A percentile compares a stretch with the other conserved stretches of the same genome.
Conservation (phyloP, 2,888 invertebrate genomes). For the Linnaemya tessellans region DNA sequence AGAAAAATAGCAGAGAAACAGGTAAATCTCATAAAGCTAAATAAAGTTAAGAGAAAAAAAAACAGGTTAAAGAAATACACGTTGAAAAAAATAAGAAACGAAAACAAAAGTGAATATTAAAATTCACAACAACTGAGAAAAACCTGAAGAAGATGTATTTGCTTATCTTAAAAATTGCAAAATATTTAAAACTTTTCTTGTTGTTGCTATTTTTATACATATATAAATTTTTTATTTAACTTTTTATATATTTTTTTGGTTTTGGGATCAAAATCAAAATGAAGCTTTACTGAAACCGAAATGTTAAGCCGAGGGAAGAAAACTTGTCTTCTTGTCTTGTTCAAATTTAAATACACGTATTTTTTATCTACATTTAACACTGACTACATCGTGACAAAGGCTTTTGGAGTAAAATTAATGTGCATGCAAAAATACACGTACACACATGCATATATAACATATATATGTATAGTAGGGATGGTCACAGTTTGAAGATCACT, state of each 20-base stretch:
- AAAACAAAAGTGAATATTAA: slow-evolving; percentile 46
- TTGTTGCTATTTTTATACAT: slow-evolving; percentile 13
- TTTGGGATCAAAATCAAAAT: slow-evolving; percentile 5
- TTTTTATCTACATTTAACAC: slow-evolving; percentile 26
- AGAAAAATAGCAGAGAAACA: slow-evolving; percentile 34
- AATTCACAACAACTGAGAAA: slow-evolving; percentile 34
- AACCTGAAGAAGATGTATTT: slow-evolving; percentile 51
- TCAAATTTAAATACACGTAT: slow-evolving; percentile 12
- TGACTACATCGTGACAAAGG: slow-evolving; percentile 22
- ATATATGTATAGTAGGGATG: slow-evolving; percentile 1
- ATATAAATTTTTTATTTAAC: not conserved
- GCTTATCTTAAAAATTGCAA: slow-evolving; percentile 51
- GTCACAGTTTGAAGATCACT: slow-evolving; percentile 48
- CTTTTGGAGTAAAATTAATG: not conserved
- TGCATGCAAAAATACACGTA: slow-evolving; percentile 28
- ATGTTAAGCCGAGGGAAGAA: slow-evolving; percentile 35
- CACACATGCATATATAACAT: not conserved
- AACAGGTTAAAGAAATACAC: slow-evolving; percentile 45
- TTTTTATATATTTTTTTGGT: not conserved
- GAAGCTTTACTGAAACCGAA: slow-evolving; percentile 20
- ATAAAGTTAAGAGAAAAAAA: slow-evolving; percentile 7
- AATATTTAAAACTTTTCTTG: slow-evolving; percentile 13
- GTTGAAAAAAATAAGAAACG: slow-evolving; percentile 14
- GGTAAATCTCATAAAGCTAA: slow-evolving; percentile 17
- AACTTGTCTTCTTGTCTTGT: slow-evolving; percentile 52